Conservation (phyloP, 2,797 vertebrate species). For the Anableps anableps region DNA sequence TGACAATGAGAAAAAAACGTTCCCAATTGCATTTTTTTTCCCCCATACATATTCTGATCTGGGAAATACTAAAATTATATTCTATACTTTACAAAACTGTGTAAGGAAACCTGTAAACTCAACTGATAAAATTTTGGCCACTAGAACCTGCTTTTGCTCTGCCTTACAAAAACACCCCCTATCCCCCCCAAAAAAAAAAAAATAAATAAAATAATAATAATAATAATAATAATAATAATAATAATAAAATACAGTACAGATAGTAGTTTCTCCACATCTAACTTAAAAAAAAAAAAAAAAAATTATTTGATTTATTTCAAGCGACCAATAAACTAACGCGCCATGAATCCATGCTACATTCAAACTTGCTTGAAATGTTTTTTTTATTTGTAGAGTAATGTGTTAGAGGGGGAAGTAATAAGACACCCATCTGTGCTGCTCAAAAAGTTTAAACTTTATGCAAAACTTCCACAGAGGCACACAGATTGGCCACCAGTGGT, state of each 20-base stretch:
- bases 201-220: too few species aligned
- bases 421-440: neutral
- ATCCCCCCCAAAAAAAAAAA: too few species aligned
- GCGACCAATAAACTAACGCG: neutral
- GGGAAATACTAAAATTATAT: neutral
- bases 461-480: slow-evolving; percentile 7
- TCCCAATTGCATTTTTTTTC: neutral
- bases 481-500: slow-evolving; percentile 16
- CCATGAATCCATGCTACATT: neutral
- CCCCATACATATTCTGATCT: neutral
- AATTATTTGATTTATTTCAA: neutral
- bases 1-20: neutral
- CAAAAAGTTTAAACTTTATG: slow-evolving; percentile 10
- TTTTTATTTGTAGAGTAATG: neutral
- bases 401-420: slow-evolving; percentile 8
- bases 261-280: neutral
- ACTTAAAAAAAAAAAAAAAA: neutral
- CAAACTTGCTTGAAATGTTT: neutral
- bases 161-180: neutral
- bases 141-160: neutral
- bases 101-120: neutral
- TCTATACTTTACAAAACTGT: neutral
- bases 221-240: too few species aligned
- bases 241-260: too few species aligned
- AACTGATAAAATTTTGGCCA: neutral